A percentile compares a stretch with the other conserved stretches of the same genome.
Conservation (phyloP, 2,797 vertebrate species). For the Pogonophryne albipinna region DNA sequence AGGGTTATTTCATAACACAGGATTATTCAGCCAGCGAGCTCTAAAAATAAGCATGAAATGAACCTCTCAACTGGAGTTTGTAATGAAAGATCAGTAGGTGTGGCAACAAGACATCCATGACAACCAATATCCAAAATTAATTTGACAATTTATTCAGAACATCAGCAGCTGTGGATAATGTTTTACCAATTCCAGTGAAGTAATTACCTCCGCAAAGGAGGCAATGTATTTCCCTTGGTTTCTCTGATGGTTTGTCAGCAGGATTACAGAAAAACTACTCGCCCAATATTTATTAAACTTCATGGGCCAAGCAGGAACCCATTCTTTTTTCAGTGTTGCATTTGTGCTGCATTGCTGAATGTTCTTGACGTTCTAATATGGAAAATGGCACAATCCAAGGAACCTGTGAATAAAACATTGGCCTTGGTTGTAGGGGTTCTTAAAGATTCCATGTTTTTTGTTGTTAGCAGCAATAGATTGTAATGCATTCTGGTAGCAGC, state of each 20-base stretch:
- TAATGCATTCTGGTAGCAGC: conserved; percentile 7
- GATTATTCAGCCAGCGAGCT: conserved; percentile 75
- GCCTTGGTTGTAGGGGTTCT: too few species aligned
- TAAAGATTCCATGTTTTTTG: too few species aligned
- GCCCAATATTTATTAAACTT: too few species aligned
- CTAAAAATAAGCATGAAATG: conserved; percentile 82
- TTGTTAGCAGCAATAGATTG: conserved; percentile 10
- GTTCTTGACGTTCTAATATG: too few species aligned
- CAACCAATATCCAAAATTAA: conserved; percentile 77
- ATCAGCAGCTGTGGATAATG: conserved; percentile 57
- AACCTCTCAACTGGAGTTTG: conserved; percentile 73
- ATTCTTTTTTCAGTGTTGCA: too few species aligned
- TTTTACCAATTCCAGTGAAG: conserved; percentile 47
- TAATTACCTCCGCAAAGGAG: conserved; percentile 38
- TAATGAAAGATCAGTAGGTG: conserved; percentile 73
- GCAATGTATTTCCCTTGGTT: background rate
- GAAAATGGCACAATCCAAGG: too few species aligned
- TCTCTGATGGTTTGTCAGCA: conserved; percentile 32
- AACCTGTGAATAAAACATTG: too few species aligned
- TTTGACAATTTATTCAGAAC: conserved; percentile 70
- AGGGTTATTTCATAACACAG: conserved; percentile 78
- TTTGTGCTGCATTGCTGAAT: too few species aligned
- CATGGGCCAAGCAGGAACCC: too few species aligned
- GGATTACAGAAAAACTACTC: too few species aligned
- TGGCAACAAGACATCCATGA: conserved; percentile 71